phyloP scores from a whole-genome alignment of 2,888 invertebrate genomes.

The Melitaea athalia region DNA sequence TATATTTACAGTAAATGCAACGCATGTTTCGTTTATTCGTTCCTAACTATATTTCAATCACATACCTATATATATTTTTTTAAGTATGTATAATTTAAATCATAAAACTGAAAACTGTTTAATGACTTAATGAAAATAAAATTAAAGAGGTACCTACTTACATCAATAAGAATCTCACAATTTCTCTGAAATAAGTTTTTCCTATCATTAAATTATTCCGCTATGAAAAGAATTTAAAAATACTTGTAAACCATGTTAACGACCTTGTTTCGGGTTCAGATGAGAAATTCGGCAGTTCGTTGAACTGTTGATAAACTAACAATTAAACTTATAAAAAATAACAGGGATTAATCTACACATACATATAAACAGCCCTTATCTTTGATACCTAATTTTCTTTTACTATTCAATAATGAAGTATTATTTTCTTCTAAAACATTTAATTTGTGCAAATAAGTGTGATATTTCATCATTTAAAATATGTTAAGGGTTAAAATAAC shows the following conservation, averaged over 20 bases:
- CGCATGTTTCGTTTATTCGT: too few relatives aligned
- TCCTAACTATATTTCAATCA: too few relatives aligned
- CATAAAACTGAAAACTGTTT: too few relatives aligned
- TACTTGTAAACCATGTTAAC: background rate
- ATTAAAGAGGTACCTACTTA: too few relatives aligned
- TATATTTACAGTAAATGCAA: too few relatives aligned
- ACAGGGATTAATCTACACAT: conserved; percentile 25
- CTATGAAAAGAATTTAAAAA: background rate
- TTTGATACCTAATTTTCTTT: conserved; percentile 17
- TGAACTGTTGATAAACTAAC: conserved; percentile 36
- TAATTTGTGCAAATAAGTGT: background rate
- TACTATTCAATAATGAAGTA: background rate
- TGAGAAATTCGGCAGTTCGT: conserved; percentile 37
- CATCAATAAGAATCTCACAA: too few relatives aligned
- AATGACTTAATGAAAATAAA: too few relatives aligned
- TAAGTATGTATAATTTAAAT: too few relatives aligned
- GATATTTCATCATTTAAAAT: background rate
- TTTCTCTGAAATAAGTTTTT: too few relatives aligned
- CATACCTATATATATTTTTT: too few relatives aligned
- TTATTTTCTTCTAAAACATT: background rate
- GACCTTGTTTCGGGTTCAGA: conserved; percentile 38
- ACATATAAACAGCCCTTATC: conserved; percentile 11
- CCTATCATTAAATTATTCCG: background rate
- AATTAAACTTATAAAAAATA: conserved; percentile 16
- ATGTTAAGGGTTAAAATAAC: too few relatives aligned